Evolutionary conservation across 2,113 vertebrate genomes (phyloP), one percentile per base, ranked within the genome.

Genomic region (Myiozetetes cayanensis): DNA sequence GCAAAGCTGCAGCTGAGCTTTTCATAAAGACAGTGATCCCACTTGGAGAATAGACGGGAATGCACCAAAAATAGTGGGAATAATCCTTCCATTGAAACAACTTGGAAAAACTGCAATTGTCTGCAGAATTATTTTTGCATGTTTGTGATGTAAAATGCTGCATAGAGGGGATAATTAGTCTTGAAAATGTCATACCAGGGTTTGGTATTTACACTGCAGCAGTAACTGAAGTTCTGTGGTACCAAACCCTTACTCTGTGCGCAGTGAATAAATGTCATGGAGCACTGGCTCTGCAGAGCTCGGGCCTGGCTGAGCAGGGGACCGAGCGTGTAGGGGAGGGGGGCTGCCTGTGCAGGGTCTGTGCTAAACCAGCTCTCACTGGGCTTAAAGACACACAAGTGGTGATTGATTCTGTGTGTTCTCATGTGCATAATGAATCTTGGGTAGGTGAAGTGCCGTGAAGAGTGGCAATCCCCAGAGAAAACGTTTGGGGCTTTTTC

Each of bases 1-100:
- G 35, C 67, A 77, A n/a, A 91, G 85, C 91, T 80, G 92, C 93
- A 97, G 94, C 87, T 95, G 94, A 95, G 89, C 85, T 91, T 82
- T 74, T 76, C 62, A 31, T 75, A 22, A 72, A 85, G 43, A 10
- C 49, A 70, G 53, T 37, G 58, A 70, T 85, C 19, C 70, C 87
- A 50, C 75, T 89, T 71, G 61, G 85, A 77, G 85, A 53, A 5
- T 44, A 41, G 89, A 85, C 1, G 50, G 47, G 83, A 86, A 35
- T 66, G 89, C 76, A 67, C 94, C 85, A 58, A 80, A 94, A 95
- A 66, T 87, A 93, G 75, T 2, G 63, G 44, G 72, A 84, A 13
- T 91, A 87, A 87, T 85, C 80, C 62, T 66, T 78, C 85, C 30
- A 15, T 10, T 58, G 82, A 59, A 71, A 41, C 46, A 58, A 62